Conservation (phyloP, 2,797 vertebrate genomes). For the Synaphobranchus kaupii region DNA sequence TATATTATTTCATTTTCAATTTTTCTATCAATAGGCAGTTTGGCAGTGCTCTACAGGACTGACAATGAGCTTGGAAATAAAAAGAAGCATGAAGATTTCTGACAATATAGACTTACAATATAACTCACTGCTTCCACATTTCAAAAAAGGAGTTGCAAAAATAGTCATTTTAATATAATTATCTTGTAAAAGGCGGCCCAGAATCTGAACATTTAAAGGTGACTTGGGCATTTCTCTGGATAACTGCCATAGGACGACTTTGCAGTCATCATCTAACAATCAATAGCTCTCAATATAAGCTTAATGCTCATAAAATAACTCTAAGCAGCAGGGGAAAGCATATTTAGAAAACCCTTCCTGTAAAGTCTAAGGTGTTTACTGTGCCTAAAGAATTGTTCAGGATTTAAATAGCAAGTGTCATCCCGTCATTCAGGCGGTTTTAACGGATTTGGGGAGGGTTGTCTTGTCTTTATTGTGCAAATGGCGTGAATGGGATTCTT, state of each 20-base stretch:
- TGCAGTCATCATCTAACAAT: neutral
- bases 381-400: neutral
- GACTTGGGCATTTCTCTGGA: too few relatives aligned
- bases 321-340: neutral
- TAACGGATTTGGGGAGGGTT: neutral
- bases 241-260: neutral
- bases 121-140: neutral
- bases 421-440: neutral
- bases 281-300: neutral
- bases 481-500: neutral
- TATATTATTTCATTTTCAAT: constrained; percentile 54
- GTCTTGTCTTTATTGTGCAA: neutral
- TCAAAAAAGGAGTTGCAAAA: neutral
- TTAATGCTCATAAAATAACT: neutral
- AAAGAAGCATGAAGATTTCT: neutral
- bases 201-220: neutral
- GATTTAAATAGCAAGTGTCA: neutral
- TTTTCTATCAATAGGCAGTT: constrained; percentile 54
- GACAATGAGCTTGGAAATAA: neutral
- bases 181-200: neutral
- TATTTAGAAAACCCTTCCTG: neutral
- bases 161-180: neutral
- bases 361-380: neutral
- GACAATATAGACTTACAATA: neutral
- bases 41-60: constrained; percentile 31